Percentiles rank a stretch among this genome's conserved stretches.
These are phyloP conservation scores for Aphidius ervi DNA, from an alignment of 1,140 invertebrate genomes.

Conservation along the genomic window DNA sequence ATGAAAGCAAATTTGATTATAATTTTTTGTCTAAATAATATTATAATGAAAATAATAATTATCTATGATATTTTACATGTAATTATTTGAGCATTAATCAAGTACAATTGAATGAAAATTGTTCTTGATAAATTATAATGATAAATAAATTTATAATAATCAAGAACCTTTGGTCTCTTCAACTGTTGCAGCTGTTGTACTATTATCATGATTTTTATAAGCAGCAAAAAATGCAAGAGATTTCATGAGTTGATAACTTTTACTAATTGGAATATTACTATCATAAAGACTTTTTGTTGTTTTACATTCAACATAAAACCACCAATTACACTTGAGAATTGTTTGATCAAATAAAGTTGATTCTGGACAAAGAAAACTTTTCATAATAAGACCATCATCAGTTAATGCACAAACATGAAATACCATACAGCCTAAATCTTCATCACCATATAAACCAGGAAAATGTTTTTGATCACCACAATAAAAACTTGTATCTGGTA, in stretches of 20 bases:
- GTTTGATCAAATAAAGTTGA: conserved; percentile 85
- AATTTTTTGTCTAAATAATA: too few relatives aligned
- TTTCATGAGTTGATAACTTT: conserved; percentile 88
- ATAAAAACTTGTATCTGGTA: conserved; percentile 81
- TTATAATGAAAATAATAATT: too few relatives aligned
- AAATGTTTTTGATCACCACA: conserved; percentile 88
- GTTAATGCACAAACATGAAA: conserved; percentile 88
- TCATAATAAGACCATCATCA: conserved; percentile 81
- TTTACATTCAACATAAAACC: conserved; percentile 87
- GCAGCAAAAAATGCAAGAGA: conserved; percentile 80
- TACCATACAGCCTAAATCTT: conserved; percentile 89
- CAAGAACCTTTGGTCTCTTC: background rate
- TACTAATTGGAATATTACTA: conserved; percentile 83
- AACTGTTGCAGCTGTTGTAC: background rate
- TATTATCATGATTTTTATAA: conserved; percentile 61
- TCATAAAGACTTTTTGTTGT: conserved; percentile 74
- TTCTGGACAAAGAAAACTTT: conserved; percentile 84
- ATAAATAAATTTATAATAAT: too few relatives aligned
- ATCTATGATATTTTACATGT: too few relatives aligned
- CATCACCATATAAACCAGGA: conserved; percentile 83
- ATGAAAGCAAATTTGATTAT: too few relatives aligned
- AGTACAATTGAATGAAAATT: too few relatives aligned
- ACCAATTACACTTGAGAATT: conserved; percentile 87
- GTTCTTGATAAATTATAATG: too few relatives aligned
- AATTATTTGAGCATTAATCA: too few relatives aligned